Base-by-base conservation (phyloP, 2,888 invertebrate genomes). In the Dryobota labecula region DNA sequence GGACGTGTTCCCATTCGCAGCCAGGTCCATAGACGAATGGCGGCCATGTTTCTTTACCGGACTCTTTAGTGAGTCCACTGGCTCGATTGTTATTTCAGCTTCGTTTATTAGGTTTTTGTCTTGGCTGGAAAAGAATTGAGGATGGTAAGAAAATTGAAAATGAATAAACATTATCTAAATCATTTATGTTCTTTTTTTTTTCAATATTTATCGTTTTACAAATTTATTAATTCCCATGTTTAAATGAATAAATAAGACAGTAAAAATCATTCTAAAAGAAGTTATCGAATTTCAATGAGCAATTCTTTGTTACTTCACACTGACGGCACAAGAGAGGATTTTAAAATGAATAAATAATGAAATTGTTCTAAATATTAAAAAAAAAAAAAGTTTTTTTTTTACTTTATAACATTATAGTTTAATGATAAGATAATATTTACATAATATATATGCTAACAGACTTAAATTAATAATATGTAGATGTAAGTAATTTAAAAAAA, bases 1-100 rank as follows among this genome's bases (percentile, higher is more conserved):
- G 49, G 95, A 92, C 0, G 92, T 91, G 89, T 94, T 95, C 3
- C 89, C 93, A 41, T 86, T 92, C 3, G 89, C 88, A 0, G 95
- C 95, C 15, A 96, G 87, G 85, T 96, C 96, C 96, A 96, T 96
- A 2, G 96, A 96, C 0, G 96, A 96, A 70, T 96, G 96, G 0
- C 96, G 91, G 0, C 90, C 92, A 81, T 96, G 96, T 58, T 95
- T 94, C 85, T 95, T 94, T 0, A 76, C 62, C 0, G 93, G 90
- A 70, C 90, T 91, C 79, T 91, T 91, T 0, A 90, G 72, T 0
- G 87, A 71, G 6, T 94, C 94, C 1, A 91, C 90, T 0, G 95
- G 96, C 65, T 96, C 96, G 62, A 96, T 95, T 0, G 95, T 96
- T 49, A 95, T 95, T 74, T 95, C 96, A 0, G 93, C 94, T 83